phyloP scores from a whole-genome alignment of 1,140 invertebrate genomes.

The Atta cephalotes region DNA sequence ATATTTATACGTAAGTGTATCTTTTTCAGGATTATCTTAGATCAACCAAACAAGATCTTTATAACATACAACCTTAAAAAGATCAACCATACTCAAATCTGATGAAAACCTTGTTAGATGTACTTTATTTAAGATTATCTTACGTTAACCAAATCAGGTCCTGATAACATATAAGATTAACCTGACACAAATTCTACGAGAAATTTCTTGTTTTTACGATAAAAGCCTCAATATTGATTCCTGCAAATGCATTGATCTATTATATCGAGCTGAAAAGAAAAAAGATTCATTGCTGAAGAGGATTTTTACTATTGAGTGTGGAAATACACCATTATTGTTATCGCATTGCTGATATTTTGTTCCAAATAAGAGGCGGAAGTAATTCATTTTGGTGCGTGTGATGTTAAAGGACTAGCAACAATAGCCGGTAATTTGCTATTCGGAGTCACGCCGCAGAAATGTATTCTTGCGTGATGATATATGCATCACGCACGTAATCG shows the following conservation, averaged over 20 bases:
- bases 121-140: too few species aligned
- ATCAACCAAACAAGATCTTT: too few species aligned
- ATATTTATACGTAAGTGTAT: too few species aligned
- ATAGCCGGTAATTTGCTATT: constrained; percentile 46
- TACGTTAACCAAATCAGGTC: too few species aligned
- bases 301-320: neutral
- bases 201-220: neutral
- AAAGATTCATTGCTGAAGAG: neutral
- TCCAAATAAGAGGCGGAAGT: constrained; percentile 21
- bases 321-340: neutral
- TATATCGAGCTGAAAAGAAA: constrained; percentile 19
- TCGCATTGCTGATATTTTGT: constrained; percentile 10
- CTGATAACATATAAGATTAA: too few species aligned
- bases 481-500: constrained; percentile 42
- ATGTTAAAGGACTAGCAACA: constrained; percentile 42
- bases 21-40: too few species aligned
- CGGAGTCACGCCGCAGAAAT: constrained; percentile 47
- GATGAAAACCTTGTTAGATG: too few species aligned
- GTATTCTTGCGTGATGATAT: constrained; percentile 57
- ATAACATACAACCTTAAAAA: too few species aligned
- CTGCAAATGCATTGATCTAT: neutral
- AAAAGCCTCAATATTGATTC: neutral
- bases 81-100: too few species aligned
- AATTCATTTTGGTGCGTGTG: constrained; percentile 18
- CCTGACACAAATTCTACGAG: too few species aligned